Conservation (phyloP, 2,888 invertebrate genomes). For the Cepaea hortensis region DNA sequence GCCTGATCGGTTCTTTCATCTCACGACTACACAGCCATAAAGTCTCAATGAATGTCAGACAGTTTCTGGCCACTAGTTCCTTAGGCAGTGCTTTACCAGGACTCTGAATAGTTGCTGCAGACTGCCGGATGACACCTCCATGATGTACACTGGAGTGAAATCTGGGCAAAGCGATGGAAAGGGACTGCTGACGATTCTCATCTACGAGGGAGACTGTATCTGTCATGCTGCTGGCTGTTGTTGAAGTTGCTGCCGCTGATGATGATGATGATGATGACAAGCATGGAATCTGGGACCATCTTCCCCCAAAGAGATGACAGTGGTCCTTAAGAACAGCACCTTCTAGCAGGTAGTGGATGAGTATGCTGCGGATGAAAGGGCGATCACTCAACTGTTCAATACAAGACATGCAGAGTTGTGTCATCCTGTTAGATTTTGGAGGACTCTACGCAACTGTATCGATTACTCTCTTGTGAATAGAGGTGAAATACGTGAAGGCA, state of each 20-base stretch:
- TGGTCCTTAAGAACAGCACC: conserved; percentile 70
- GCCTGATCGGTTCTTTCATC: neutral
- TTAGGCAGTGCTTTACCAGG: conserved; percentile 52
- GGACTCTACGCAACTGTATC: neutral
- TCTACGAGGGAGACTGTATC: conserved; percentile 62
- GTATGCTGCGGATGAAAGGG: conserved; percentile 70
- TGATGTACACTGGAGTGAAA: conserved; percentile 92
- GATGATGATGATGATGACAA: conserved; percentile 8
- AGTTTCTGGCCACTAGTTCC: conserved; percentile 76
- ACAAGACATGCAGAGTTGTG: conserved; percentile 63
- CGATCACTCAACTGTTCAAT: conserved; percentile 66
- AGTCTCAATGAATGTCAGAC: conserved; percentile 80
- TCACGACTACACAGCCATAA: conserved; percentile 75
- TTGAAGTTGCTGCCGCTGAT: neutral
- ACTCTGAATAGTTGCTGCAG: conserved; percentile 77
- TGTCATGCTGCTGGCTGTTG: conserved; percentile 51
- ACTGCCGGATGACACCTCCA: conserved; percentile 90
- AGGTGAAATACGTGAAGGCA: conserved; percentile 38
- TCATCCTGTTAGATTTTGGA: conserved; percentile 51
- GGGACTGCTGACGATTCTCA: conserved; percentile 72
- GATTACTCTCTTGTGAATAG: conserved; percentile 58
- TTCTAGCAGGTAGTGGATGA: conserved; percentile 74
- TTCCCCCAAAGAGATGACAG: conserved; percentile 72
- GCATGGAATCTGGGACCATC: conserved; percentile 49
- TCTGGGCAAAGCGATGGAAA: conserved; percentile 83